Evolutionary conservation across 2,888 invertebrate genomes (phyloP).

Genomic region (Byasa hedistus): DNA sequence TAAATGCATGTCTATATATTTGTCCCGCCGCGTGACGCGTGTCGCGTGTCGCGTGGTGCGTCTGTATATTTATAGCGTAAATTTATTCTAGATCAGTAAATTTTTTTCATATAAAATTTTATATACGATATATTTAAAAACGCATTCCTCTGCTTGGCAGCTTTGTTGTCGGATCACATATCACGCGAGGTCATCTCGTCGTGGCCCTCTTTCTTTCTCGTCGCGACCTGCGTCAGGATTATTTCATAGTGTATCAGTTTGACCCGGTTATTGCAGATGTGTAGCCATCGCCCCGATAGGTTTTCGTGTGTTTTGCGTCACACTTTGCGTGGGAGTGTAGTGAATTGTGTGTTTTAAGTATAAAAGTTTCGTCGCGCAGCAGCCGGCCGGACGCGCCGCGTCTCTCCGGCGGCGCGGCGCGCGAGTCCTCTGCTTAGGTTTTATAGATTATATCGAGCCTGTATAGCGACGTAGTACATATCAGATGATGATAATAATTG

Average conservation of each 20-base stretch:
- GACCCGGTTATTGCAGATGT: neutral
- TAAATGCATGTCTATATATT: no score
- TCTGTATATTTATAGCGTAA: no score
- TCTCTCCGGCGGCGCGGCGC: constrained; percentile 10
- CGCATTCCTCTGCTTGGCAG: neutral
- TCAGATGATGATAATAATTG: constrained; percentile 25
- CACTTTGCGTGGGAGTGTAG: no score
- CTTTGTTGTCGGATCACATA: neutral
- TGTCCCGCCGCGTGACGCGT: no score
- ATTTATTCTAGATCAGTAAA: no score
- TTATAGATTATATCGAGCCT: constrained; percentile 30
- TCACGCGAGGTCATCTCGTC: neutral
- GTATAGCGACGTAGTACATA: constrained; percentile 30
- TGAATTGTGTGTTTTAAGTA: no score
- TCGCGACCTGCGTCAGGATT: no score
- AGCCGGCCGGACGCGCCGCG: neutral
- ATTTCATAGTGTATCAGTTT: neutral
- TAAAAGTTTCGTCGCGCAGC: neutral
- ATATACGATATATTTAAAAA: no score
- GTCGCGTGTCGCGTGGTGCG: no score
- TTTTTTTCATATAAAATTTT: no score
- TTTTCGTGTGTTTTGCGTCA: constrained; percentile 21
- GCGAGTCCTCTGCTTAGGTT: constrained; percentile 26
- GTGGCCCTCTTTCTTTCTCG: neutral
- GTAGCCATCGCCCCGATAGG: constrained; percentile 9